phyloP scores from a whole-genome alignment of 1,140 invertebrate genomes.

The Ridgeia piscesae region DNA sequence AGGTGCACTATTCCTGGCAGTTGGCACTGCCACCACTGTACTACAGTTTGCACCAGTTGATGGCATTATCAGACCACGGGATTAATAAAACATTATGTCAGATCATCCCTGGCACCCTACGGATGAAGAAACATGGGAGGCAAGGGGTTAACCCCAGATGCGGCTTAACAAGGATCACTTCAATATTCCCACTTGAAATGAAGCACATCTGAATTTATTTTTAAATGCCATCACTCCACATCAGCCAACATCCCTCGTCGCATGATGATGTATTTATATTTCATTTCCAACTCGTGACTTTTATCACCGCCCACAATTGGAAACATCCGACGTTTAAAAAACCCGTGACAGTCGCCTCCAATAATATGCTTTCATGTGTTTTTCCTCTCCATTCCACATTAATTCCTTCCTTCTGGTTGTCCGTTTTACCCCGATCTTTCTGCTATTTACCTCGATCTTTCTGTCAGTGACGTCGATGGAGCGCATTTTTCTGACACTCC shows the following conservation, averaged over 20 bases:
- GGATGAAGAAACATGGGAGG: neutral
- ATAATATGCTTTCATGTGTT: neutral
- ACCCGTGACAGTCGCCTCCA: neutral
- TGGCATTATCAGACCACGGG: neutral
- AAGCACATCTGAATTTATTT: neutral
- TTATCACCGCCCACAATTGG: neutral
- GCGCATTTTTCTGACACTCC: neutral
- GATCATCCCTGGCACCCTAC: neutral
- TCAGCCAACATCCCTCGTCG: neutral
- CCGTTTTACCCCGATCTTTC: neutral
- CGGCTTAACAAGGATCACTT: neutral
- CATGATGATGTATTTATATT: neutral
- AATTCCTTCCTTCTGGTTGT: neutral
- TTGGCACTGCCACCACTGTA: too few relatives aligned
- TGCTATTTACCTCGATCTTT: neutral
- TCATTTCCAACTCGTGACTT: neutral
- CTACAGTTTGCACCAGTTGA: neutral
- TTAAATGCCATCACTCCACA: neutral
- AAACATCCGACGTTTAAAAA: neutral
- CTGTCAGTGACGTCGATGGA: neutral
- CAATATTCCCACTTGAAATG: neutral
- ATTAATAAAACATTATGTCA: neutral
- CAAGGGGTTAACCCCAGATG: neutral
- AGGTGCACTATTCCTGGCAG: too few relatives aligned
- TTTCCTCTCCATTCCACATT: neutral